Conservation (phyloP, 2,113 vertebrate genomes). For the Gulo gulo region DNA sequence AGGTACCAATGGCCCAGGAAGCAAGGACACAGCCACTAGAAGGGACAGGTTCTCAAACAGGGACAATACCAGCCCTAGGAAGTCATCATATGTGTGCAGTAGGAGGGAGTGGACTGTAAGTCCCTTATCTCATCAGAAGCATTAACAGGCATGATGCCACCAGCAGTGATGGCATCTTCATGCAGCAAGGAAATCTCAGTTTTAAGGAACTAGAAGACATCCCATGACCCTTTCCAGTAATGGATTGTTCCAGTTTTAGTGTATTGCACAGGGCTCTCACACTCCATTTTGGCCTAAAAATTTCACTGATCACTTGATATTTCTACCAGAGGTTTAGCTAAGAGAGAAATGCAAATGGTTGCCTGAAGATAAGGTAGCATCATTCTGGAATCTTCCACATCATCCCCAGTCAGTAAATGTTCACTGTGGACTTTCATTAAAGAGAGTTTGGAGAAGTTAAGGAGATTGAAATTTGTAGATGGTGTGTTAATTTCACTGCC, state of each 20-base stretch:
- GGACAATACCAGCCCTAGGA: neutral
- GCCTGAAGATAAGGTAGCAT: neutral
- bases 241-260: neutral
- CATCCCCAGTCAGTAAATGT: neutral
- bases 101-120: accelerated
- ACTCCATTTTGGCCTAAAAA: neutral
- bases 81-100: accelerated
- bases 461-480: neutral
- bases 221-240: neutral
- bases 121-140: neutral
- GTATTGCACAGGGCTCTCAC: neutral
- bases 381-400: neutral
- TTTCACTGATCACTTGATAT: neutral
- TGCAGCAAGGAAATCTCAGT: neutral
- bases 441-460: neutral
- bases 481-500: neutral
- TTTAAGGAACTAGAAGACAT: neutral
- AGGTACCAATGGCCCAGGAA: neutral
- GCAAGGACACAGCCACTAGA: neutral
- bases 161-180: neutral
- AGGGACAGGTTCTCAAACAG: neutral
- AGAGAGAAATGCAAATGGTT: neutral
- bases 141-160: neutral
- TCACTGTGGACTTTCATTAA: neutral
- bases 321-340: neutral